These are phyloP conservation scores for Lanistes nyassanus DNA, from an alignment of 1,140 invertebrate genomes.

Conservation along the genomic window DNA sequence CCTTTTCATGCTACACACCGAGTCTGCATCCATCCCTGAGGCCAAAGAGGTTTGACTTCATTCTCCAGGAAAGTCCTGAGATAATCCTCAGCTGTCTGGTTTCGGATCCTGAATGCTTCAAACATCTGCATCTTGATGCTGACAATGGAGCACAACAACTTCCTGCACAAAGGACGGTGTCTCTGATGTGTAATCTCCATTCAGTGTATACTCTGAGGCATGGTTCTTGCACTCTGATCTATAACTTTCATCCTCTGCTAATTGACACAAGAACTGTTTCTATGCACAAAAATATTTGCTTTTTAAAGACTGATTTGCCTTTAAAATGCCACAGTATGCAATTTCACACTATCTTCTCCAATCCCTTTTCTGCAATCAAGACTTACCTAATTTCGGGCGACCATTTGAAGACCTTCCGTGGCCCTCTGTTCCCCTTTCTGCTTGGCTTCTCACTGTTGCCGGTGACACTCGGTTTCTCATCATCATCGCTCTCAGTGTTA, in stretches of 20 bases:
- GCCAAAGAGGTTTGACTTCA: constrained; percentile 72
- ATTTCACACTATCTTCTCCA: no score
- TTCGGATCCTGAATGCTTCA: constrained; percentile 68
- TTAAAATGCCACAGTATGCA: no score
- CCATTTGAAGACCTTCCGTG: constrained; percentile 72
- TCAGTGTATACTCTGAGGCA: no score
- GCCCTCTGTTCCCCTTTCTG: constrained; percentile 69
- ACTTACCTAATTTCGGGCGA: constrained; percentile 71
- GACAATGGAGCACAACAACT: constrained; percentile 68
- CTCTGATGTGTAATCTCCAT: not conserved
- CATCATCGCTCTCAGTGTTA: constrained; percentile 60
- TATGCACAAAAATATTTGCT: no score
- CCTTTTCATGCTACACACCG: constrained; percentile 37
- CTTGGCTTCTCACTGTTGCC: constrained; percentile 48
- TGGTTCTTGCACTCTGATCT: no score
- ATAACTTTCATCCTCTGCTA: no score
- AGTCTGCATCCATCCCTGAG: constrained; percentile 72
- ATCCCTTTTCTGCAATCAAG: not conserved
- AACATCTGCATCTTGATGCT: constrained; percentile 69
- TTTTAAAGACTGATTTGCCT: no score
- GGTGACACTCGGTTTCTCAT: constrained; percentile 52
- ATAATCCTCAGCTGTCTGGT: constrained; percentile 71
- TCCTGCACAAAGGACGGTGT: constrained; percentile 56
- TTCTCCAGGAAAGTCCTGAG: constrained; percentile 69
- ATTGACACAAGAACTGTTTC: no score